Evolutionary conservation across 1,140 invertebrate genomes (phyloP), one percentile per base, ranked within the genome.

Genomic region (Maniola jurtina): DNA sequence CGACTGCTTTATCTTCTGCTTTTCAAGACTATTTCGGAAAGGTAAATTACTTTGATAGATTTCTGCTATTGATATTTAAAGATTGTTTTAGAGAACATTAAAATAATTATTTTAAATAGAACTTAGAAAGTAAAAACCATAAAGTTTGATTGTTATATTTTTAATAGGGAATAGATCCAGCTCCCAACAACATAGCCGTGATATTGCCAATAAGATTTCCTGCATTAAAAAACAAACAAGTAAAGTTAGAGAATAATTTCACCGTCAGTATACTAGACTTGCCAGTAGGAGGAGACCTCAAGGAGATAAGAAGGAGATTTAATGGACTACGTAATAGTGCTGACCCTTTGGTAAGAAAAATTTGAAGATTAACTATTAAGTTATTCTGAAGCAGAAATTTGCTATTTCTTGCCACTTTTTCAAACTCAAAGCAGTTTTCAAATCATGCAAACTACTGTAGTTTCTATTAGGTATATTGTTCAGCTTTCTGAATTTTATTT

Each of bases 21-120:
- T 77, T 90, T 25, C 73, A 81, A 52, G 77, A 81, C 59, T 91
- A 79, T 78, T 91, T 88, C 67, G 33, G 61, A 50, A 78, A 86
- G 80, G 88, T 90, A 81, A 71, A 5, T 57, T 61, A 36, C 66
- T 47, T 57, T 61, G 14, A 40, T 7, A 9, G 25, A 4, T 25
- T 25, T 25, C 6, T 40, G 10, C 1, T 40, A 40, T 11, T 40
- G 25, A 25, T 25, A 25, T 25, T 4, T 25, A 25, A 25, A 25
- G 25, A 25, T 25, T 25, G n/a, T 25, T 25, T 25, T 25, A 25
- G 4, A 25, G 25, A 25, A 25, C 25, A 25, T 25, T 25, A 25
- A 25, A 25, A 2, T 25, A 25, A 2, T 25, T 25, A 25, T 25
- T 25, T 25, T 25, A 4, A 25, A 25, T 25, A 25, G 25, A 2